Base-by-base conservation (phyloP, 2,888 invertebrate species). In the Subacronicta megacephala region DNA sequence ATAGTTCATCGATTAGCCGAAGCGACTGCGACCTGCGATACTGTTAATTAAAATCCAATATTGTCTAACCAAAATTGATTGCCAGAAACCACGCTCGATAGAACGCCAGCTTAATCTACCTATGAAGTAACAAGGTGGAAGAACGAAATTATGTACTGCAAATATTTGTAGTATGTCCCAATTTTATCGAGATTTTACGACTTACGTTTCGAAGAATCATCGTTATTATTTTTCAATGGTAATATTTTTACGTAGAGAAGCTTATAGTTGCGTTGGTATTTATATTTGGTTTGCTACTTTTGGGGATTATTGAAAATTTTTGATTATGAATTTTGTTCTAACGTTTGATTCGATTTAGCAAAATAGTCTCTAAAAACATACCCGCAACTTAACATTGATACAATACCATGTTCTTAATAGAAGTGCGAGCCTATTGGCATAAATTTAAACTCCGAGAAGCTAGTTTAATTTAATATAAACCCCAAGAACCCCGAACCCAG, bases 1-100 rank as follows among this genome's bases (percentile, higher is more conserved):
- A 74, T 81, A 81, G 82, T 82, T 78, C 82, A 83, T 86, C 86
- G 84, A 87, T 87, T 88, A 86, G 84, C 71, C 62, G 76, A 67
- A 76, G 76, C 79, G 77, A 78, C 73, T 82, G 67, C 79, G 77
- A 84, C 81, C 82, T 81, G 81, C 88, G 87, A 87, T 89, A 90
- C 89, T 88, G 88, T 90, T 93, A 94, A 94, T 94, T 94, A 92
- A 93, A 94, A 93, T 90, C 90, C 90, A 94, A 93, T 94, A 94
- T 93, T 93, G 93, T 91, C 89, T 90, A 92, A 93, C 93, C 90
- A 87, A 93, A 92, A 92, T 92, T 93, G 92, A 93, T 93, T 91
- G 88, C 84, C 81, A 78, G 81, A 81, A 82, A 87, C 85, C 87
- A 75, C 82, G 82, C 77, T 81, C 78, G 72, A 58, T 73, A 59